Base-by-base conservation (phyloP, 1,140 invertebrate genomes). In the Acyrthosiphon pisum region DNA sequence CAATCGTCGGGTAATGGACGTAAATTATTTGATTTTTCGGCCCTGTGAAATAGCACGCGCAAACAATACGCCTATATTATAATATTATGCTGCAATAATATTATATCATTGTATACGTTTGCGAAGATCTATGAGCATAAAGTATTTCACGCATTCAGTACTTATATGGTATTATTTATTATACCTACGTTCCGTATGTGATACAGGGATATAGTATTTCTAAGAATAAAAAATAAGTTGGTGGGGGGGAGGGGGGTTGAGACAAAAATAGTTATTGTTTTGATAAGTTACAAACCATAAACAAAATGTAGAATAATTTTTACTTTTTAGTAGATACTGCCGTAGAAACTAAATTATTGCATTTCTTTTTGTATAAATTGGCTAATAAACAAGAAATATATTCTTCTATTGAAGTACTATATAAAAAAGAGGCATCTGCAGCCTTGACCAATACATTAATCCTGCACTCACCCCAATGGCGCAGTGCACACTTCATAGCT, bases 181-280 rank as follows among this genome's bases (percentile, higher is more conserved):
- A 50, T 20, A n/a, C n/a, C n/a, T n/a, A 50, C 60, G 4, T n/a
- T 68, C 4, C 11, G 30, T 68, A 11, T 68, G 18, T 18, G 18
- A 23, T 53, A 22, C 50, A 53, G 50, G 22, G 50, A 22, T 11
- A 11, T 14, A 22, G 20, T 22, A 53, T 6, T 22, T 53, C 26
- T 18, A 1, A n/a, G 30, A n/a, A 60, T 30, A 14, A 68, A n/a
- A n/a, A n/a, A 18, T 9, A 1, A 68, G 7, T 30, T n/a, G n/a
- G 14, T 0, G 9, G 0, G 4, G 20, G 2, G 26, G 56, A 0
- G 23, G 8, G 9, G 20, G 0, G 8, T 9, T 4, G 60, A 68
- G 60, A 68, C 14, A n/a, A n/a, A 76, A 76, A n/a, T n/a, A 68
- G n/a, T 68, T 11, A n/a, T n/a, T 68, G 60, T 68, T n/a, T 68